Percentiles rank a stretch among this genome's conserved stretches.
phyloP scores from a whole-genome alignment of 2,888 invertebrate species.

The Leptopterna dolabrata region DNA sequence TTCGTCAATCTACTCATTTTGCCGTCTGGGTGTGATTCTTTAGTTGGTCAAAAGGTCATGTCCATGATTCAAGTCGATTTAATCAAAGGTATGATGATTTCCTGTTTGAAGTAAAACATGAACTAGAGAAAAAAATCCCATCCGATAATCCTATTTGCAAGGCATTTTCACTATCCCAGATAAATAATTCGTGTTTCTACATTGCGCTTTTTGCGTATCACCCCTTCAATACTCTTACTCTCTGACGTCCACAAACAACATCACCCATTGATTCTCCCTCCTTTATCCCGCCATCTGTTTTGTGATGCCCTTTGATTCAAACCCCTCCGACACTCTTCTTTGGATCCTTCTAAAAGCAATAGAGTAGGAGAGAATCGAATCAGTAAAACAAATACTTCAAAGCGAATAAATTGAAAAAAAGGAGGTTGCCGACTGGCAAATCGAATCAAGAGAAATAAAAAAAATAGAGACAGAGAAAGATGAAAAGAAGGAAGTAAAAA shows the following conservation, averaged over 20 bases:
- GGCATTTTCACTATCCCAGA: not conserved
- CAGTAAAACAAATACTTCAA: conserved; percentile 54
- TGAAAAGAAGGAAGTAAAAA: conserved; percentile 23
- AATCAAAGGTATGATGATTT: not conserved
- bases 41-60: too few species aligned
- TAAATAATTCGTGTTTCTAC: not conserved
- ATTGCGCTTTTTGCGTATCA: not conserved
- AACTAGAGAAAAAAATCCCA: not conserved
- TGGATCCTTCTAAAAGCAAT: conserved; percentile 11
- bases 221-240: conserved; percentile 31
- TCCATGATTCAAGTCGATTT: not conserved
- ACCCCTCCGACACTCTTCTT: not conserved
- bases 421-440: conserved; percentile 44
- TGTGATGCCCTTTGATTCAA: conserved; percentile 45
- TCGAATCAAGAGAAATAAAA: conserved; percentile 50
- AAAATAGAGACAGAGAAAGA: conserved; percentile 49
- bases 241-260: conserved; percentile 45
- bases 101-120: not conserved
- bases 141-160: not conserved
- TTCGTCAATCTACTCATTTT: too few species aligned
- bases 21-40: too few species aligned
- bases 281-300: conserved; percentile 40
- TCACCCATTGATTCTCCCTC: conserved; percentile 21
- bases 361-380: conserved; percentile 31
- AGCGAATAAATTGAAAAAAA: conserved; percentile 53